Base-by-base conservation (phyloP, 2,888 invertebrate species). In the Rhogogaster chlorosoma region DNA sequence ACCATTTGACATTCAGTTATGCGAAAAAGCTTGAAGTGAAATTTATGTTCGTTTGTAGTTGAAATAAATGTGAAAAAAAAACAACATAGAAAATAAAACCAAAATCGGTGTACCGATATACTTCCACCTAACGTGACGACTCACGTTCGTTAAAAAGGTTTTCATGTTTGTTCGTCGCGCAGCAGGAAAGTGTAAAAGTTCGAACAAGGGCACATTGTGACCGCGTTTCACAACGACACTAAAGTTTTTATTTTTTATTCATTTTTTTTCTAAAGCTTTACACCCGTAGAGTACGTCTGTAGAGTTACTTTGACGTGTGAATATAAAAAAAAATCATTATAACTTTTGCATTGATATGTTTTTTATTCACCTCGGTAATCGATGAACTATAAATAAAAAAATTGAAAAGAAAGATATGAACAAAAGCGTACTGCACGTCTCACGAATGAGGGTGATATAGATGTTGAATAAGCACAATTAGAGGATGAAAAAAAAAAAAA, bases 71-170 rank as follows among this genome's bases (percentile, higher is more conserved):
- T 67, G 32, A 12, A 42, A n/a, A 71, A 42, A 38, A n/a, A 67
- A 32, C 12, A 32, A 12, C 12, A 32, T 15, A 22, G n/a, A 45
- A 73, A 38, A 10, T 22, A 61, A 38, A 80, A 38, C 38, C 18
- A 38, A 38, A 61, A 12, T 38, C 36, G 15, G 5, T 32, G n/a
- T 61, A 32, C 67, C 67, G 26, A 67, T 67, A 67, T 67, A 67
- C 61, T 10, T 61, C 61, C 4, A 77, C 49, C 45, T 49, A 49
- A 53, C 22, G 80, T 38, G 22, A 36, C 32, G 36, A 57, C 22
- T 57, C 80, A 61, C n/a, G 80, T 61, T 80, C 57, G 80, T 80
- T 80, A 80, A 80, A 80, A 80, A 80, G 80, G 80, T 80, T 80
- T 80, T 80, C 80, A 61, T 80, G 80, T 80, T 77, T 38, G 49